These are phyloP conservation scores for Crypturellus undulatus DNA, from an alignment of 2,113 vertebrate species.

Conservation along the genomic window DNA sequence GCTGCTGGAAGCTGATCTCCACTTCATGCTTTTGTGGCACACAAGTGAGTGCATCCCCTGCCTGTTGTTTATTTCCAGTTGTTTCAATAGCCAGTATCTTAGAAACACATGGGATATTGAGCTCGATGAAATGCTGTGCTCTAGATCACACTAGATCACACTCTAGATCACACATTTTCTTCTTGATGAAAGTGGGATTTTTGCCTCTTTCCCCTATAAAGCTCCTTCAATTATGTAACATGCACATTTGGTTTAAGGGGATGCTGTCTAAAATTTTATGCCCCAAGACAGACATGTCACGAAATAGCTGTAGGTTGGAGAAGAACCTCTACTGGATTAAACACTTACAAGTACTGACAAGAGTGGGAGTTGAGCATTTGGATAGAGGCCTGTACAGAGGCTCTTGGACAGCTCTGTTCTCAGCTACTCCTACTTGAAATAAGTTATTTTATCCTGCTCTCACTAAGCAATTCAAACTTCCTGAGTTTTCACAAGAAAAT, in stretches of 20 bases:
- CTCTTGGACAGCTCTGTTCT: neutral
- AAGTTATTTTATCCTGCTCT: neutral
- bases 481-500: neutral
- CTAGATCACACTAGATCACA: neutral
- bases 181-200: neutral
- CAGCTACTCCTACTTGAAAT: neutral
- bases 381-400: neutral
- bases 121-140: neutral
- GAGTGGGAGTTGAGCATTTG: constrained; percentile 15
- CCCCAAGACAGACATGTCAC: neutral
- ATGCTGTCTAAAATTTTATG: constrained; percentile 30
- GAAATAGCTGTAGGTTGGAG: constrained; percentile 18
- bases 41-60: neutral
- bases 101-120: neutral
- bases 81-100: neutral
- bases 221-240: neutral
- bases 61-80: neutral
- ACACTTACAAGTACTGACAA: constrained; percentile 31
- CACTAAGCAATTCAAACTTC: neutral
- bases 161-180: constrained; percentile 14
- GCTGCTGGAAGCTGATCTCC: neutral
- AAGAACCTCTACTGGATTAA: constrained; percentile 22
- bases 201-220: constrained; percentile 24
- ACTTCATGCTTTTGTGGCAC: neutral
- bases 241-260: constrained; percentile 6